Percentiles rank a stretch among this genome's conserved stretches.
Conservation (phyloP, 2,113 vertebrate species). For the Pachycephala philippinensis region DNA sequence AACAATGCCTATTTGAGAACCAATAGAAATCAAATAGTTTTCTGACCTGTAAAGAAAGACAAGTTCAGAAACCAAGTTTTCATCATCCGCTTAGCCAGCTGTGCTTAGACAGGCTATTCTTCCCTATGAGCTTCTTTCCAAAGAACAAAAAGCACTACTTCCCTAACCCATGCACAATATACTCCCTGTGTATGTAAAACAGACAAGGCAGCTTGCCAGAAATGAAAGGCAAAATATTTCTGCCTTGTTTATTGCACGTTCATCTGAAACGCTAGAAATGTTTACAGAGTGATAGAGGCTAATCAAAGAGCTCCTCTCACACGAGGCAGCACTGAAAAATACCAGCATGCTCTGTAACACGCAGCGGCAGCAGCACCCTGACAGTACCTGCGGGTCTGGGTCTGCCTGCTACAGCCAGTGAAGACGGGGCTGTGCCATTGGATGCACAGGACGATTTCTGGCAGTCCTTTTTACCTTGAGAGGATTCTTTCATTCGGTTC, state of each 20-base stretch:
- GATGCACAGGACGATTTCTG: neutral
- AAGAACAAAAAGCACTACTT: neutral
- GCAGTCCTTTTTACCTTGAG: neutral
- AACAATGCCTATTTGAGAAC: neutral
- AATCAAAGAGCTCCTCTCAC: neutral
- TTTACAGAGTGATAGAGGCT: neutral
- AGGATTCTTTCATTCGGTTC: conserved; percentile 73
- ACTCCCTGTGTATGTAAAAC: neutral
- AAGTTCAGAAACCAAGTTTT: neutral
- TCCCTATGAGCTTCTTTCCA: neutral
- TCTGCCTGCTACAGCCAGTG: neutral
- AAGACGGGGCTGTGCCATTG: neutral
- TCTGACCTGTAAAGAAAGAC: neutral
- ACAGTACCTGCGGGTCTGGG: conserved; percentile 54
- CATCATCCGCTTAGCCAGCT: neutral
- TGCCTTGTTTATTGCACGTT: neutral
- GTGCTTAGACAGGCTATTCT: neutral
- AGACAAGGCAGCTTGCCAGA: neutral
- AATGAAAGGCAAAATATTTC: neutral
- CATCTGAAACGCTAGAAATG: neutral
- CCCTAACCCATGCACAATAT: neutral
- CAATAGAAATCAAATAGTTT: neutral
- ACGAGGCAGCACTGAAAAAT: neutral
- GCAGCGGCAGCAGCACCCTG: neutral
- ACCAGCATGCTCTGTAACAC: neutral